Evolutionary conservation across 1,140 invertebrate species (phyloP).

Genomic region (Drosophila pectinifera): DNA sequence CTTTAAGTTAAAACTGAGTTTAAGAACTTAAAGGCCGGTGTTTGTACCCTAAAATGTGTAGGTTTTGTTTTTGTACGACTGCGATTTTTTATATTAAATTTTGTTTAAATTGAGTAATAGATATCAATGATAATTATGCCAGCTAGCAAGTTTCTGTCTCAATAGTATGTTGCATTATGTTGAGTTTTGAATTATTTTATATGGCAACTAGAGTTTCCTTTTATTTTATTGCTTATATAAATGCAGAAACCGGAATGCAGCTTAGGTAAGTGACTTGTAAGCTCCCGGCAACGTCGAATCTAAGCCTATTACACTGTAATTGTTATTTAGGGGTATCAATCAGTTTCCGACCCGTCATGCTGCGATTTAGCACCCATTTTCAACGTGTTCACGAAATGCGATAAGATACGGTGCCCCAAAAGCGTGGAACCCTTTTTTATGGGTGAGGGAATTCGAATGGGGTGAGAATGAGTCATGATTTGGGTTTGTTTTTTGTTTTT

Average conservation of each 20-base stretch:
- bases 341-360: slow-evolving; percentile 4
- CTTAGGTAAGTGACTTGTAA: not conserved
- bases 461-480: slow-evolving; percentile 28
- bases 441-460: not conserved
- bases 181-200: too few species aligned
- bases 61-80: too few species aligned
- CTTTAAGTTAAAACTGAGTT: too few species aligned
- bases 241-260: not conserved
- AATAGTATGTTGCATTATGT: too few species aligned
- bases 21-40: too few species aligned
- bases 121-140: too few species aligned
- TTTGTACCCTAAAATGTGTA: too few species aligned
- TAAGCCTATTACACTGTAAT: slow-evolving; percentile 13
- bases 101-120: too few species aligned
- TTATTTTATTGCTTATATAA: not conserved
- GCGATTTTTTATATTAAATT: too few species aligned
- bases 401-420: slow-evolving; percentile 50
- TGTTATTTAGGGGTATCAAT: not conserved
- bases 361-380: slow-evolving; percentile 16
- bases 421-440: slow-evolving; percentile 6
- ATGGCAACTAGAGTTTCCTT: not conserved
- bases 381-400: slow-evolving; percentile 7
- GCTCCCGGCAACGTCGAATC: not conserved
- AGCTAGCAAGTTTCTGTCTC: too few species aligned
- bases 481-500: slow-evolving; percentile 27